Conservation (phyloP, 1,140 invertebrate genomes). For the Elysia chlorotica region DNA sequence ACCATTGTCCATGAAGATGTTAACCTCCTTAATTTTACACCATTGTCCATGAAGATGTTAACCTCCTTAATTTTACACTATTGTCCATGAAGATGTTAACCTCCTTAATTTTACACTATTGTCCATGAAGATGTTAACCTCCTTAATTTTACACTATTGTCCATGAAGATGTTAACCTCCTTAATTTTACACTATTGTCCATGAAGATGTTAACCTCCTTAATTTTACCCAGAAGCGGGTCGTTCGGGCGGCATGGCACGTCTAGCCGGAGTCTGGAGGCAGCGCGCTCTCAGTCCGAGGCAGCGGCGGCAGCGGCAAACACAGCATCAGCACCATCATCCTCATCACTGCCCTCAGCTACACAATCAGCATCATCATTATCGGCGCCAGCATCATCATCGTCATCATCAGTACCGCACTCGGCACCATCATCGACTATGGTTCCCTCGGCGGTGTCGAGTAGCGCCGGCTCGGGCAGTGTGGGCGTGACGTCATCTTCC, state of each 20-base stretch:
- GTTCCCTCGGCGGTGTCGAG: no score
- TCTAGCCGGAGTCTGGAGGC: constrained; percentile 13
- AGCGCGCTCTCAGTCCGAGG: constrained; percentile 18
- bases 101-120: background rate
- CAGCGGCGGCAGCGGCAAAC: background rate
- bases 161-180: background rate
- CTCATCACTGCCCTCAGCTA: no score
- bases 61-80: background rate
- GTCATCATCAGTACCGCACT: no score
- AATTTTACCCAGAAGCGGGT: constrained; percentile 4
- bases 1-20: no score
- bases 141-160: no score
- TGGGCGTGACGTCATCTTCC: no score
- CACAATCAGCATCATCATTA: no score
- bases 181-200: background rate
- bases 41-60: background rate
- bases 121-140: background rate
- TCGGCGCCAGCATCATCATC: no score
- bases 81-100: background rate
- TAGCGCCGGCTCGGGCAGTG: no score
- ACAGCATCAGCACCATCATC: background rate
- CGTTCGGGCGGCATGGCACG: constrained; percentile 19
- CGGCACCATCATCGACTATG: no score
- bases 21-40: no score
- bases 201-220: background rate